Evolutionary conservation across 92 coral and sea anemone genomes (phyloP).

Genomic region (Pocillopora grandis): DNA sequence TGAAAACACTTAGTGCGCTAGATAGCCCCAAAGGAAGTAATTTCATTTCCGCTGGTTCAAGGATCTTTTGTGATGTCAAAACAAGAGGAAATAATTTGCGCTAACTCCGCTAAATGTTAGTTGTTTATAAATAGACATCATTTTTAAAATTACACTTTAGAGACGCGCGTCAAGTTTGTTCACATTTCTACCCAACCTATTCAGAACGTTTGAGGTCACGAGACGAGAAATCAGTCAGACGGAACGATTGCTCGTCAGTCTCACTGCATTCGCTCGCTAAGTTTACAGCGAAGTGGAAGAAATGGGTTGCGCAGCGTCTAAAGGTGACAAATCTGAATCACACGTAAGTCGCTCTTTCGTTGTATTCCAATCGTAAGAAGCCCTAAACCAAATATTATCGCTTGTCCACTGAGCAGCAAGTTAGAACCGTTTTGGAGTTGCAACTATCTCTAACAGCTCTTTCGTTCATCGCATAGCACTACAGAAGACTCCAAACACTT

Average conservation of each 20-base stretch:
- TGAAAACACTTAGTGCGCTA: too few relatives aligned
- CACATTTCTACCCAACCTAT: not conserved
- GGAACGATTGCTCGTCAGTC: not conserved
- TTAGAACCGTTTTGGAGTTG: too few relatives aligned
- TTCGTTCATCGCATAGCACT: too few relatives aligned
- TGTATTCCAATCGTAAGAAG: too few relatives aligned
- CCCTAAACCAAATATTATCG: too few relatives aligned
- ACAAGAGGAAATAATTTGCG: not conserved
- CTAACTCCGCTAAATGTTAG: too few relatives aligned
- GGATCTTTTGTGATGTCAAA: not conserved
- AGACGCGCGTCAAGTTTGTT: not conserved
- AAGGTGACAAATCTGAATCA: not conserved
- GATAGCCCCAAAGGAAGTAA: too few relatives aligned
- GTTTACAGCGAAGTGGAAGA: not conserved
- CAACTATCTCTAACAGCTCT: too few relatives aligned
- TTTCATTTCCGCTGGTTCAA: too few relatives aligned
- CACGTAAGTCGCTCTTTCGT: not conserved
- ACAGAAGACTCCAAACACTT: too few relatives aligned
- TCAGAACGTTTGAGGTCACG: not conserved
- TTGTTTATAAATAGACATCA: not conserved
- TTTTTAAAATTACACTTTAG: not conserved
- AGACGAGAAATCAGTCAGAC: not conserved
- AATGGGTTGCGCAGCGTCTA: conserved; percentile 34
- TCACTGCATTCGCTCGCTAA: not conserved
- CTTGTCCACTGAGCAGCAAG: too few relatives aligned